phyloP scores from a whole-genome alignment of 2,888 invertebrate species.

The Drosophila fungiperda region DNA sequence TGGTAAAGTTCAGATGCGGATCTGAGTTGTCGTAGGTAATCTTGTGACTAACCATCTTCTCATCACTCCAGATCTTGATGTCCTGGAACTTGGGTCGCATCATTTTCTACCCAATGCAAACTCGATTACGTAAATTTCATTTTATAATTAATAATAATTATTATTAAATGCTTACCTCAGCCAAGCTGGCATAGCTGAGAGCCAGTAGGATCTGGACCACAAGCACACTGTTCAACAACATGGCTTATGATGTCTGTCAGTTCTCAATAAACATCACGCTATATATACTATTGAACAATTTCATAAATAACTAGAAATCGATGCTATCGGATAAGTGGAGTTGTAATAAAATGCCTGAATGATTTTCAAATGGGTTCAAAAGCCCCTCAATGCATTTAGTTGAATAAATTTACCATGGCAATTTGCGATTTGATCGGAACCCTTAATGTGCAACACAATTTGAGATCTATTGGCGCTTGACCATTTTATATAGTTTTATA shows the following conservation, averaged over 20 bases:
- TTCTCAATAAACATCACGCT: not conserved
- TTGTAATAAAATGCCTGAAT: constrained; percentile 42
- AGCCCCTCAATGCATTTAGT: constrained; percentile 40
- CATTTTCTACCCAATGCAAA: constrained; percentile 72
- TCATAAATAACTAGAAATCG: constrained; percentile 30
- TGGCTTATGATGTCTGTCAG: constrained; percentile 42
- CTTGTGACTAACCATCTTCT: constrained; percentile 72
- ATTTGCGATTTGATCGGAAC: constrained; percentile 20
- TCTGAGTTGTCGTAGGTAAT: constrained; percentile 75
- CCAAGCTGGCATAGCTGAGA: constrained; percentile 45
- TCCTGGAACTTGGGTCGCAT: constrained; percentile 82
- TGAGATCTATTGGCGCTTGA: constrained; percentile 60
- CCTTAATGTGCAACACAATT: constrained; percentile 59
- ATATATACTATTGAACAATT: constrained; percentile 55
- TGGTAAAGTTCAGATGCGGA: constrained; percentile 81
- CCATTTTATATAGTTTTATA: constrained; percentile 14
- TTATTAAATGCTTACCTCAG: constrained; percentile 60
- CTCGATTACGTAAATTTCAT: not conserved
- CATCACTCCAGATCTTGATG: constrained; percentile 81
- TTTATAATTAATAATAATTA: not conserved
- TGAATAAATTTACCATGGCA: constrained; percentile 41
- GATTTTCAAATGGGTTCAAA: constrained; percentile 35
- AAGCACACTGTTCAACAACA: constrained; percentile 47
- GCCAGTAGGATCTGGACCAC: constrained; percentile 60
- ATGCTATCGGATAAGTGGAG: constrained; percentile 51